phyloP scores from a whole-genome alignment of 2,113 vertebrate species.

The Gasterosteus aculeatus region DNA sequence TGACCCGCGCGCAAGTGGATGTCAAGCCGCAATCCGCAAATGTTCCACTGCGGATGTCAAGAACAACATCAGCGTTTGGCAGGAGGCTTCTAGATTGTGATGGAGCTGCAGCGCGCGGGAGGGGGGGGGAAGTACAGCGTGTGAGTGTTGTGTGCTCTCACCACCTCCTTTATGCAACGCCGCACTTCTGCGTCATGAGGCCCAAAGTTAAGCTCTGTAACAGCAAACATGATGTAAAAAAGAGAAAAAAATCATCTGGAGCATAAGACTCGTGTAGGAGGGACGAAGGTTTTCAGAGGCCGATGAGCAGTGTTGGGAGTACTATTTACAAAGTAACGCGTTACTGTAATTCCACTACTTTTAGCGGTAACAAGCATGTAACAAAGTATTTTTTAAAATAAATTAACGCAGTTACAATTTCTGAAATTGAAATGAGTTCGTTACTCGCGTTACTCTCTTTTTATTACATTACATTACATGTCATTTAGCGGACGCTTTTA shows the following conservation, averaged over 20 bases:
- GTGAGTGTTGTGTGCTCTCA: conserved; percentile 16
- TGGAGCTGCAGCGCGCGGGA: conserved; percentile 48
- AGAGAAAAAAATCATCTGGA: conserved; percentile 44
- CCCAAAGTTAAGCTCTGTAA: conserved; percentile 42
- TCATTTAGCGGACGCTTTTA: no score
- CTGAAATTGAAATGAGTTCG: no score
- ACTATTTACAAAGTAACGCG: no score
- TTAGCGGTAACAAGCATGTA: no score
- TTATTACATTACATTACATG: no score
- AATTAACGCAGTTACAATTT: no score
- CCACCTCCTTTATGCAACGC: conserved; percentile 34
- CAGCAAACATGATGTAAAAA: conserved; percentile 36
- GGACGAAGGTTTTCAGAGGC: conserved; percentile 30
- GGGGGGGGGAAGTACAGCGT: conserved; percentile 23
- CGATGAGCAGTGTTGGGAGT: no score
- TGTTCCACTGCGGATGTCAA: conserved; percentile 63
- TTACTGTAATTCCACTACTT: no score
- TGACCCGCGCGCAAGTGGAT: conserved; percentile 73
- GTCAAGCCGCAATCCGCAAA: conserved; percentile 63
- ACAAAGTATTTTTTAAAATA: no score
- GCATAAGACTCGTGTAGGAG: conserved; percentile 16
- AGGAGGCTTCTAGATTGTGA: conserved; percentile 57
- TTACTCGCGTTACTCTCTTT: no score
- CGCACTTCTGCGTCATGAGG: conserved; percentile 54
- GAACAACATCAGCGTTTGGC: conserved; percentile 75